Base-by-base conservation (phyloP, 2,888 invertebrate species). In the Cheilosia vulpina region DNA sequence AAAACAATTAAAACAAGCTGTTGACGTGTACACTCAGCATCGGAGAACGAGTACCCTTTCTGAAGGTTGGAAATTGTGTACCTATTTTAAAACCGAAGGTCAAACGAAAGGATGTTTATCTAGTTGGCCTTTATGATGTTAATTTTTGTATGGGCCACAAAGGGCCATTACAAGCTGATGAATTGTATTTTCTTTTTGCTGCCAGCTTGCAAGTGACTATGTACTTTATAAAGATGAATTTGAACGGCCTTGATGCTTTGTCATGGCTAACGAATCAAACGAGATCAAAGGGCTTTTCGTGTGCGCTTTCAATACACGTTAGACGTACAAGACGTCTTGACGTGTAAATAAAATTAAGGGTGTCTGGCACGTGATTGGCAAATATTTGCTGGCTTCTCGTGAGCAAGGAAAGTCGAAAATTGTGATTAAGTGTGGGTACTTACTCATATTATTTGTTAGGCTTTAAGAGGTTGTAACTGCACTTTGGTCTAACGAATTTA, bases 21-120 rank as follows among this genome's bases (percentile, higher is more conserved):
- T 71, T 71, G 71, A 71, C 71, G 71, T 58, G 43, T 7, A 34
- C n/a, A 17, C 27, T 15, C 38, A 13, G 19, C 19, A 57, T 27
- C 31, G 50, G 50, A 58, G n/a, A 24, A 6, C 34, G 34, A 55
- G n/a, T n/a, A 11, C 45, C 6, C 34, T 9, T 41, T 41, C 3
- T 50, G 43, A 55, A 57, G 69, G 34, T 45, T 31, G 31, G 34
- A 34, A 17, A 31, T 19, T 45, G 17, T n/a, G 19, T 41, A 27
- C 6, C 27, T 24, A 24, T 53, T 63, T 52, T 38, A 19, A 13
- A 75, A 50, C n/a, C 17, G 50, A 57, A 65, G 63, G 63, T 76
- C 63, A 66, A 17, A 21, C 53, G 47, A 53, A 66, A 27, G 45
- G 66, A 77, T 77, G 47, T 50, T 31, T 66, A 60, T 82, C 71